Evolutionary conservation across 2,888 invertebrate genomes (phyloP), one percentile per base, ranked within the genome.

Genomic region (Orthosia cruda): DNA sequence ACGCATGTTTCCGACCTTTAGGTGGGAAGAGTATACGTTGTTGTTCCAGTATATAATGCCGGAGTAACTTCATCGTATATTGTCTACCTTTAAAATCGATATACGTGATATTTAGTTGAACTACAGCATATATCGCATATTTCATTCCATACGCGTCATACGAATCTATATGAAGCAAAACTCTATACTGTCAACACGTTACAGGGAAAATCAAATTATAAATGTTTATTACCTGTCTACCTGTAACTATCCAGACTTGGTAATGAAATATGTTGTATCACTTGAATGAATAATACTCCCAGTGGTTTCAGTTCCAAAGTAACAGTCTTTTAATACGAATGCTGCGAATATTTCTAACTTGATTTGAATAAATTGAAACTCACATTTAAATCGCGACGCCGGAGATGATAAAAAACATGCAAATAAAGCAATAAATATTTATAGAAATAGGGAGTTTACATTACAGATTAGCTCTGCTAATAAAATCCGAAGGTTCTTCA

Each of bases 1-100:
- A 81, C 85, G 72, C 74, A 77, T 76, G 70, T 81, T 77, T 66
- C 75, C 71, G 54, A 86, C 69, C 75, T 78, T 70, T 55, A 74
- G 64, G 63, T 71, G 57, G 52, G 68, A 71, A 71, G 71, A 86
- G 70, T 76, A 64, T 18, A 23, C 49, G 57, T 54, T 75, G 71
- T 75, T 75, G 65, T 84, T 71, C 47, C 55, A 65, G 58, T n/a
- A n/a, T n/a, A n/a, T n/a, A n/a, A n/a, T n/a, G n/a, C n/a, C n/a
- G n/a, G n/a, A n/a, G n/a, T n/a, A n/a, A n/a, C n/a, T n/a, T n/a
- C n/a, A n/a, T n/a, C n/a, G n/a, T n/a, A n/a, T n/a, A n/a, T n/a
- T n/a, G n/a, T n/a, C n/a, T n/a, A n/a, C n/a, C n/a, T n/a, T n/a
- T n/a, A n/a, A n/a, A n/a, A n/a, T n/a, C n/a, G n/a, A n/a, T n/a